A percentile compares a stretch with the other conserved stretches of the same genome.
Evolutionary conservation across 2,797 vertebrate genomes (phyloP).

Genomic region (Aselliscus stoliczkanus): DNA sequence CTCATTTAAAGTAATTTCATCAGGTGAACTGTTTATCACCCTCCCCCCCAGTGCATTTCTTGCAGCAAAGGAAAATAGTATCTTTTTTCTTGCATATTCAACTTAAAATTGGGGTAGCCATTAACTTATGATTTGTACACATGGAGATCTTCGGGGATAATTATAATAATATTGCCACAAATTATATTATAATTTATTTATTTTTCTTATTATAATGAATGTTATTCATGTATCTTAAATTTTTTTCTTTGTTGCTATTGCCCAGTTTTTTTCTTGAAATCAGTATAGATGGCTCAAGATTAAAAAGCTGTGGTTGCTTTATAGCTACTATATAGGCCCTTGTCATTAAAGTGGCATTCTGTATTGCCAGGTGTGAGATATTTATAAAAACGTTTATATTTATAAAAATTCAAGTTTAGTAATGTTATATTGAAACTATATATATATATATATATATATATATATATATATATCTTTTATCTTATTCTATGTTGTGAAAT

Average conservation of each 20-base stretch:
- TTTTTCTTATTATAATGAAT: background rate
- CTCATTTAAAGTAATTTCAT: slow-evolving; percentile 20
- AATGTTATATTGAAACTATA: background rate
- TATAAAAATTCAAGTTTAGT: background rate
- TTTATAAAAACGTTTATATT: background rate
- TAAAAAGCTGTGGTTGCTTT: background rate
- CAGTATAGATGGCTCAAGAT: background rate
- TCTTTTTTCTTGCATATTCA: background rate
- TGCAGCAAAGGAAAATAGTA: background rate
- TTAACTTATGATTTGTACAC: too few relatives aligned
- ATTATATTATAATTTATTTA: background rate
- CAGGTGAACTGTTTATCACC: background rate
- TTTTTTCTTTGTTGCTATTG: background rate
- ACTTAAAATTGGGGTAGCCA: too few relatives aligned
- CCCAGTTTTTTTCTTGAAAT: background rate
- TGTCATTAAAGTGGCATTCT: background rate
- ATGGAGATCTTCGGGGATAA: background rate
- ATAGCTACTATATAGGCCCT: background rate
- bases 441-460: background rate
- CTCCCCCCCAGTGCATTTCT: background rate
- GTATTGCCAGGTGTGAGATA: background rate
- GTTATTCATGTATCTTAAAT: background rate
- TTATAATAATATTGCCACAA: background rate
- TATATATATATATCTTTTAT: background rate
- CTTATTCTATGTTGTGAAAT: background rate